Base-by-base conservation (phyloP, 2,888 invertebrate genomes). In the Prosopocoilus inquinatus region DNA sequence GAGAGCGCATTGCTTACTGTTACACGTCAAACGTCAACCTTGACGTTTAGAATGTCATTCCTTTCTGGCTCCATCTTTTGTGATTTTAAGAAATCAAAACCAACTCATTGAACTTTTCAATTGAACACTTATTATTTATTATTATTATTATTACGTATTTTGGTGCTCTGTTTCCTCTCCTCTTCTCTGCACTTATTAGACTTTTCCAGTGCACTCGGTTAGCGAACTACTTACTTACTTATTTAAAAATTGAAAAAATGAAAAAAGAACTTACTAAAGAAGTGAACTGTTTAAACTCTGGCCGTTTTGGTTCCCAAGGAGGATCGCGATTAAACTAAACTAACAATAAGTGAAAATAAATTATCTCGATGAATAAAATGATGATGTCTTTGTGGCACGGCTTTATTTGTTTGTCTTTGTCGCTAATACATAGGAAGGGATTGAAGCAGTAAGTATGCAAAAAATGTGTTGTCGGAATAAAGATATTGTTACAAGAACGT, bases 371-470 rank as follows among this genome's bases (percentile, higher is more conserved):
- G 9, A 46, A 36, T 52, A 53, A 50, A 53, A 57, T 36, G 46
- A 45, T 33, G 7, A 28, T 28, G 28, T 67, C 66, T 67, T 64
- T 67, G 68, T 70, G 74, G 77, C 77, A 77, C 75, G 75, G 77
- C 77, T 76, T 76, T 73, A 67, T 70, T 69, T 71, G 70, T 76
- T 67, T 73, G 70, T 73, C 73, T 75, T 70, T 74, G 73, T 75
- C 67, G 70, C 73, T 69, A 57, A 55, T 60, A 61, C 59, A 66
- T 73, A 79, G 79, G 79, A 79, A 69, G 79, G 79, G 73, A 74
- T 79, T 58, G 79, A 80, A 78, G 20, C 20, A 28, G 79, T 79
- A 76, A 80, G 79, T 79, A 76, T 57, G 44, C 39, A 28, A 12
- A 49, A 62, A 53, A 41, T 41, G 20, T 28, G 20, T 4, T 28